phyloP scores from a whole-genome alignment of 2,113 vertebrate species.

The Dryoscopus gambensis region DNA sequence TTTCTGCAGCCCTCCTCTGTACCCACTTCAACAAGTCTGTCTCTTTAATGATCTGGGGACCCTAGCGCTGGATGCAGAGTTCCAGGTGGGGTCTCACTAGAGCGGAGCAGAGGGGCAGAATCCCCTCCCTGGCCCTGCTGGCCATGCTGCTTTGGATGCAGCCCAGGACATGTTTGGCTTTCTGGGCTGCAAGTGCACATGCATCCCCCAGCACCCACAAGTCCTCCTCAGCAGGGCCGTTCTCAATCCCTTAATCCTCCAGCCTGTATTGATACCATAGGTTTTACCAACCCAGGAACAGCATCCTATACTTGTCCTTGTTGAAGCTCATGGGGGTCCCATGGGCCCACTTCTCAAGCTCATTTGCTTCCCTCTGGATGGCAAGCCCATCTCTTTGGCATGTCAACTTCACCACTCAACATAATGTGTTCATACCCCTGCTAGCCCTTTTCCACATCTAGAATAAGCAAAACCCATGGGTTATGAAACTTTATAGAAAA shows the following conservation, averaged over 20 bases:
- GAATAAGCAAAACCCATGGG: neutral
- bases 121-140: rapidly evolving
- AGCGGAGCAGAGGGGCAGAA: neutral
- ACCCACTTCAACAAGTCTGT: neutral
- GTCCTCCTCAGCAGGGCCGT: rapidly evolving
- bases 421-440: neutral
- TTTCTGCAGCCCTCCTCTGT: neutral
- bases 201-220: neutral
- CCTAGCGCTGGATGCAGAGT: neutral
- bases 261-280: neutral
- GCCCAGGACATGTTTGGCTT: rapidly evolving
- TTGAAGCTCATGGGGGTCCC: neutral
- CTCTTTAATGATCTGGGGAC: neutral
- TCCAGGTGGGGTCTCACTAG: neutral
- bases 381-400: rapidly evolving
- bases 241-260: neutral
- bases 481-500: neutral
- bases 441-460: neutral
- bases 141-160: rapidly evolving
- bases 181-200: rapidly evolving
- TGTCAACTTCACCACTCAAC: neutral
- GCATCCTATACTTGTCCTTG: neutral
- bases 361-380: neutral
- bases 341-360: neutral
- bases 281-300: rapidly evolving